Evolutionary conservation across 2,113 vertebrate species (phyloP), one percentile per base, ranked within the genome.

Genomic region (Fregetta grallaria): DNA sequence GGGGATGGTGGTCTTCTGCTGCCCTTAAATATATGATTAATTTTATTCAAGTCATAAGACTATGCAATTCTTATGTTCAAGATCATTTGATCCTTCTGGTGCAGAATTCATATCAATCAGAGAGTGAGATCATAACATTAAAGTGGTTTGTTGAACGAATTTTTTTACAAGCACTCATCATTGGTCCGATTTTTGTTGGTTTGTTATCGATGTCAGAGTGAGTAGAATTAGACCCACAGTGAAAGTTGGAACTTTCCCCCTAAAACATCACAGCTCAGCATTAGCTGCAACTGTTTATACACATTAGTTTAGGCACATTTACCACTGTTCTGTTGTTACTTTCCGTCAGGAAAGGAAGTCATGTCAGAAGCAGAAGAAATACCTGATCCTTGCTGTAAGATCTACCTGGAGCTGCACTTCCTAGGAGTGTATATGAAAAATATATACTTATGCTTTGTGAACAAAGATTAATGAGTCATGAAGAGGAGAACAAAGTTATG

Each of bases 1-100:
- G 19, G 11, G 6, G 6, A n/a, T 0, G 0, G 16, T n/a, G 16
- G 10, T 34, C 30, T 53, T 49, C 45, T 62, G 23, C 26, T 50
- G 29, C 15, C 20, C 6, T 53, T 38, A 86, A 65, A 15, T 42
- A 42, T 12, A 26, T 4, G 1, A 63, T 77, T 47, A 5, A 59
- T 72, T 87, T 87, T 2, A 47, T 89, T 65, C 11, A 63, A 50
- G 29, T 22, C 7, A 36, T 47, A 66, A 68, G 15, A 49, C 8
- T 38, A 12, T 29, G 18, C 6, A 3, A 61, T 47, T 77, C 49
- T 86, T 52, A 34, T 44, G 10, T 75, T 76, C 10, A 18, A 40
- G 15, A 65, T 21, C 5, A 63, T 15, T 36, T 55, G 4, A 42
- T 86, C 14, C 3, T 71, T 36, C 29, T 3, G 1, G 3, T 55